Conservation (phyloP, 2,113 vertebrate species). For the Vidua macroura region DNA sequence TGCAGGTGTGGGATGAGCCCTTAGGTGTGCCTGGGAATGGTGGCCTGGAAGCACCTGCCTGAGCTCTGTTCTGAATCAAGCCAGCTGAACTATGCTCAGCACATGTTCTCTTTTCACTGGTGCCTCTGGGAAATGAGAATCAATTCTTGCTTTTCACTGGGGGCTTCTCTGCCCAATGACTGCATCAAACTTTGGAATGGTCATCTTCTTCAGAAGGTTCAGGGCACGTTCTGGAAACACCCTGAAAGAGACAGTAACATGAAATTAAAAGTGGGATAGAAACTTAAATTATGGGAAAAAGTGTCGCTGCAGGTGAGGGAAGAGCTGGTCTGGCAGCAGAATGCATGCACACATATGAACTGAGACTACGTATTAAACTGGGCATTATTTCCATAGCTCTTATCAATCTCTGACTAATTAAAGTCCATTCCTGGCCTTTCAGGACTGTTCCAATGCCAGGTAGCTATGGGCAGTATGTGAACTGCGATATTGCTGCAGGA, state of each 20-base stretch:
- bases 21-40: neutral
- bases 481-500: neutral
- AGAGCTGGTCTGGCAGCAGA: neutral
- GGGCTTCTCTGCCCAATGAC: conserved; percentile 49
- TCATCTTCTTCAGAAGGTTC: neutral
- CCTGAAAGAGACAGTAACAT: conserved; percentile 42
- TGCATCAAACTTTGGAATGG: conserved; percentile 55
- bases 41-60: neutral
- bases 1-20: neutral
- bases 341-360: neutral
- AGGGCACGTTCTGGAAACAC: conserved; percentile 69
- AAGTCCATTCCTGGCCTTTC: neutral
- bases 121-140: neutral
- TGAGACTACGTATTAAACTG: neutral
- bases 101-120: neutral
- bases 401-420: neutral
- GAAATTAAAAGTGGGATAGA: neutral
- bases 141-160: neutral
- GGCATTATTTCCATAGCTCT: neutral
- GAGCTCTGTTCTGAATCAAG: neutral
- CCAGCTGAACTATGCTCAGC: neutral
- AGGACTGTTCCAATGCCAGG: neutral
- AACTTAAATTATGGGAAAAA: neutral
- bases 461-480: neutral
- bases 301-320: neutral